Conservation (phyloP, 2,797 vertebrate species). For the Danio kyathit region DNA sequence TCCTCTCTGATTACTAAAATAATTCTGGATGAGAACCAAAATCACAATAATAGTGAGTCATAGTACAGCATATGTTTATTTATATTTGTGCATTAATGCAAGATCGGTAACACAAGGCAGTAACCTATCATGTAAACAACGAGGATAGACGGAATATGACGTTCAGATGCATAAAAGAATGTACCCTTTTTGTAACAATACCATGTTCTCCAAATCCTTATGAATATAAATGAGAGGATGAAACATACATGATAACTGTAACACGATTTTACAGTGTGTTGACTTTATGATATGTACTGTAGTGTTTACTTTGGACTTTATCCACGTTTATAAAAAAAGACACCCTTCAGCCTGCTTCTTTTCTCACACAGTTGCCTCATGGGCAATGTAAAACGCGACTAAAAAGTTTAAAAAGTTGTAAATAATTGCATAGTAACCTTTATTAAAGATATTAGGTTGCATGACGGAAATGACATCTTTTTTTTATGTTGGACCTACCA, state of each 20-base stretch:
- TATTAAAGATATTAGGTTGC: constrained; percentile 34
- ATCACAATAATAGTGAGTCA: constrained; percentile 16
- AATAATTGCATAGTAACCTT: constrained; percentile 56
- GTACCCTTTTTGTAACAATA: background rate
- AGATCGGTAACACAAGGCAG: background rate
- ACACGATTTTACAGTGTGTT: background rate
- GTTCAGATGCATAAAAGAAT: constrained; percentile 4
- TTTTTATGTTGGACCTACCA: constrained; percentile 20
- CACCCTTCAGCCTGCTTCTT: background rate
- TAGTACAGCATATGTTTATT: constrained; percentile 23
- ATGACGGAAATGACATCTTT: constrained; percentile 33
- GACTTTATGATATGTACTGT: constrained; percentile 3
- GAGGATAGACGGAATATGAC: constrained; percentile 1
- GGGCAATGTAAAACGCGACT: constrained; percentile 1
- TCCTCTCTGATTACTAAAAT: background rate
- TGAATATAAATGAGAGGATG: background rate
- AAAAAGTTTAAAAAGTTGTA: constrained; percentile 35
- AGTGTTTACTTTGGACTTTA: constrained; percentile 14
- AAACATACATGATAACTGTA: constrained; percentile 2
- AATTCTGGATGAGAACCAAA: background rate
- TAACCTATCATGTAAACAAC: constrained; percentile 2
- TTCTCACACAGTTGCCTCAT: constrained; percentile 12
- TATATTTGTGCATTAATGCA: constrained; percentile 31
- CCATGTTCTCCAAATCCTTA: background rate
- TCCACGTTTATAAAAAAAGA: constrained; percentile 26